These are phyloP conservation scores for Stylophora pistillata DNA, from an alignment of 64 coral and sea anemone genomes.

Conservation along the genomic window DNA sequence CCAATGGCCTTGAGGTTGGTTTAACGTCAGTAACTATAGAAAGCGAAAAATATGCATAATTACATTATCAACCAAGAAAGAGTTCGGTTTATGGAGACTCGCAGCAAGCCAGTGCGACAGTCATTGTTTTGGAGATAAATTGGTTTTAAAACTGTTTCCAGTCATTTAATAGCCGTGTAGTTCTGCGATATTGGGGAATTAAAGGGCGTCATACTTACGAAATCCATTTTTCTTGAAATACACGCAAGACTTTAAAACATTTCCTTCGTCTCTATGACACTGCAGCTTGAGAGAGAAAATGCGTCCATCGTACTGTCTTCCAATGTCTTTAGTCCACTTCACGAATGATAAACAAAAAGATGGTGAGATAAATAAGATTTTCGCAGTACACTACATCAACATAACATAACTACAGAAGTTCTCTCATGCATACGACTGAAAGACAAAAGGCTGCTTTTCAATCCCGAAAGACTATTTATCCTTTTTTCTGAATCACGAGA, in stretches of 20 bases:
- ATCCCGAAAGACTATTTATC: no score
- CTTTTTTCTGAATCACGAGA: no score
- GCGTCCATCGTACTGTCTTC: slow-evolving; percentile 29
- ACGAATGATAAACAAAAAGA: background rate
- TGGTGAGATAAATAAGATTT: background rate
- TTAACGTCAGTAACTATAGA: slow-evolving; percentile 17
- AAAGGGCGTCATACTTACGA: slow-evolving; percentile 2
- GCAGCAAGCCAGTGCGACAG: no score
- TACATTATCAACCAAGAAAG: background rate
- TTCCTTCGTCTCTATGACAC: slow-evolving; percentile 2
- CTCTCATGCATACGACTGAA: background rate
- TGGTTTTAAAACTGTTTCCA: no score
- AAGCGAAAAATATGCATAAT: background rate
- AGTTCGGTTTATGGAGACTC: no score
- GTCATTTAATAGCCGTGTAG: no score
- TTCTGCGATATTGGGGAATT: no score
- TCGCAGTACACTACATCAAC: no score
- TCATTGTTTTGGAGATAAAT: no score
- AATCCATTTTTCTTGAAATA: slow-evolving; percentile 39
- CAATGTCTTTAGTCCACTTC: slow-evolving; percentile 12
- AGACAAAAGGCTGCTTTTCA: no score
- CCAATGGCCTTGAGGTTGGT: slow-evolving; percentile 12
- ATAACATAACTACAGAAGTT: background rate
- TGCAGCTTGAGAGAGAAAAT: slow-evolving; percentile 37
- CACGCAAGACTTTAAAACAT: slow-evolving; percentile 6